Evolutionary conservation across 2,888 invertebrate genomes (phyloP).

Genomic region (Lasioglossum malachurum): DNA sequence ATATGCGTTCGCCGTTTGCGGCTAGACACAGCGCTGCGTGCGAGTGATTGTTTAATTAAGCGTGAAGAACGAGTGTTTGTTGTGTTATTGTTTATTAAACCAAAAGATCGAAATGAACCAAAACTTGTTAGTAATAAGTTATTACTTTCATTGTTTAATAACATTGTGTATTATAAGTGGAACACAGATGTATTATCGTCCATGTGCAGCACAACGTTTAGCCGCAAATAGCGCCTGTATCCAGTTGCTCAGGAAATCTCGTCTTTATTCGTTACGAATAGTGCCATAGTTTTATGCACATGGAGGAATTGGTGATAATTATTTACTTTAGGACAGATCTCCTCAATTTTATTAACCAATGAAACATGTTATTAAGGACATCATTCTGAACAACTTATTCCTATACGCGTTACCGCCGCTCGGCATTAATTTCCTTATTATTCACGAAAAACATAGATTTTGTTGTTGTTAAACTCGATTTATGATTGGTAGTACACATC

Average conservation of each 20-base stretch:
- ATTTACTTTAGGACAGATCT: neutral
- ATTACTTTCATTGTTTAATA: neutral
- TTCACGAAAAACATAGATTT: neutral
- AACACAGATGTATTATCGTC: neutral
- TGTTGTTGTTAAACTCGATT: neutral
- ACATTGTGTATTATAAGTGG: too few relatives aligned
- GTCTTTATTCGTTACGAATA: conserved; percentile 34
- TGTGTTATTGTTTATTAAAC: neutral
- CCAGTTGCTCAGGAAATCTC: neutral
- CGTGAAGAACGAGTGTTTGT: neutral
- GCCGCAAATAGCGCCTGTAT: neutral
- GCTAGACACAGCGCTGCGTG: neutral
- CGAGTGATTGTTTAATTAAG: neutral
- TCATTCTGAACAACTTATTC: neutral
- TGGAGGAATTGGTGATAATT: conserved; percentile 31
- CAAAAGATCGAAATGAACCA: neutral
- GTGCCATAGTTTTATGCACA: conserved; percentile 62
- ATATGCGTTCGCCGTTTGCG: neutral
- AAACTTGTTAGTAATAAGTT: neutral
- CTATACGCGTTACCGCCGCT: neutral
- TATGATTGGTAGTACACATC: neutral
- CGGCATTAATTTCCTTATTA: neutral
- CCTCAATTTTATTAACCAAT: neutral
- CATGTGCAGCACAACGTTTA: neutral
- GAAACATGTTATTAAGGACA: neutral